A percentile compares a stretch with the other conserved stretches of the same genome.
Conservation (phyloP, 2,888 invertebrate species). For the Chloroclysta siterata region DNA sequence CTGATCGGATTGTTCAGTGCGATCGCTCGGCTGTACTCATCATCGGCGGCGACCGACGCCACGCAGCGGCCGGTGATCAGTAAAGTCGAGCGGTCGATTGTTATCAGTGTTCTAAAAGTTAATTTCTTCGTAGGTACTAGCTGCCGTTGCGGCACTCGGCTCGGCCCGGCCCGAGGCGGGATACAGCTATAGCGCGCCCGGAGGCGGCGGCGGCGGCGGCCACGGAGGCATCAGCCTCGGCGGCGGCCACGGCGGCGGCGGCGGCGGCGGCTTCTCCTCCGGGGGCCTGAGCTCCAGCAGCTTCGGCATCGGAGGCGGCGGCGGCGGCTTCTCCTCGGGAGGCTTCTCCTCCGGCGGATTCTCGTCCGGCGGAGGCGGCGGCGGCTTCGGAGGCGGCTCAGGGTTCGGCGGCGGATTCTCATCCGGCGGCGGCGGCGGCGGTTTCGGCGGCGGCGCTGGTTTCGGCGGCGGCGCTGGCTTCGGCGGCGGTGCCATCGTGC, state of each 20-base stretch:
- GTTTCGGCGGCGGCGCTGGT: constrained; percentile 67
- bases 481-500: constrained; percentile 86
- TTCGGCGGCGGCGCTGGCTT: constrained; percentile 71
- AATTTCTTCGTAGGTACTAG: constrained; percentile 72
- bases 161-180: constrained; percentile 86
- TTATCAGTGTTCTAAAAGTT: constrained; percentile 50
- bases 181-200: constrained; percentile 84
- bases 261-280: constrained; percentile 56
- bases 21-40: constrained; percentile 63
- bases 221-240: constrained; percentile 49
- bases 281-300: constrained; percentile 62
- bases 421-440: constrained; percentile 56
- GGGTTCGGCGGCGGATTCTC: constrained; percentile 55
- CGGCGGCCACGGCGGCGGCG: constrained; percentile 63
- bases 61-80: constrained; percentile 40
- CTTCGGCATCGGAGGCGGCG: constrained; percentile 52
- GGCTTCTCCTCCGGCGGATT: constrained; percentile 41
- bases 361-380: constrained; percentile 47
- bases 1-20: constrained; percentile 66
- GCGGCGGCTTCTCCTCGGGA: constrained; percentile 59
- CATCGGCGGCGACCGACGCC: constrained; percentile 38
- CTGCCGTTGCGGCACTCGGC: constrained; percentile 84
- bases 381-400: constrained; percentile 60
- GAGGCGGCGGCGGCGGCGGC: constrained; percentile 63
- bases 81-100: constrained; percentile 50